Evolutionary conservation across 2,113 vertebrate genomes (phyloP).

Genomic region (Pungitius pungitius): DNA sequence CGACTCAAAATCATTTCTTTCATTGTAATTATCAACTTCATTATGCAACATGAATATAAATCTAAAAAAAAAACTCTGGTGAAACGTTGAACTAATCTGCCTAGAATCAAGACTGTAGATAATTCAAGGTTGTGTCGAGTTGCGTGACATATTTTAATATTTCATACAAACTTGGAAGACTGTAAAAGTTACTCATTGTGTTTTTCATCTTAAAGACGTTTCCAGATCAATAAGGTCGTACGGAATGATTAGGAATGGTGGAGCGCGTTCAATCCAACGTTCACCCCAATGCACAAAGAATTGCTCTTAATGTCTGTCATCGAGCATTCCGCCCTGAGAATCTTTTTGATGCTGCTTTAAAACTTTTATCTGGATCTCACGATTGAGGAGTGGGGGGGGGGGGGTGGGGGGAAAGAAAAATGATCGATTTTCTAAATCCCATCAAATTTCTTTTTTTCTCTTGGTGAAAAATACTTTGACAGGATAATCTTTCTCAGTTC

Average conservation of each 20-base stretch:
- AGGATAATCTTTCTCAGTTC: neutral
- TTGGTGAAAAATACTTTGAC: neutral
- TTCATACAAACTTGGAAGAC: neutral
- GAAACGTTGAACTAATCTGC: neutral
- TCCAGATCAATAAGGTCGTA: neutral
- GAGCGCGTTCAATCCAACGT: neutral
- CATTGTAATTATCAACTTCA: neutral
- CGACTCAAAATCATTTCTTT: too few relatives aligned
- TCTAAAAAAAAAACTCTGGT: neutral
- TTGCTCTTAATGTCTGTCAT: neutral
- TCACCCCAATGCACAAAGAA: neutral
- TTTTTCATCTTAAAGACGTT: neutral
- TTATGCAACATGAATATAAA: neutral
- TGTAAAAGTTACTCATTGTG: neutral
- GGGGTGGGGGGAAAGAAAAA: neutral
- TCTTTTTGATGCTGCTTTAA: neutral
- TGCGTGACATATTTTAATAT: neutral
- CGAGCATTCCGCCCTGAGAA: neutral
- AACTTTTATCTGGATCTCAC: neutral
- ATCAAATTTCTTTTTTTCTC: neutral
- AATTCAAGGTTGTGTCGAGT: neutral
- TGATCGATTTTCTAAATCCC: neutral
- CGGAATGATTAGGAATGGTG: neutral
- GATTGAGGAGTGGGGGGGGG: neutral
- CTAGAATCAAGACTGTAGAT: neutral